These are phyloP conservation scores for Pseudomugil tenellus DNA, from an alignment of 2,797 vertebrate species.

Conservation along the genomic window DNA sequence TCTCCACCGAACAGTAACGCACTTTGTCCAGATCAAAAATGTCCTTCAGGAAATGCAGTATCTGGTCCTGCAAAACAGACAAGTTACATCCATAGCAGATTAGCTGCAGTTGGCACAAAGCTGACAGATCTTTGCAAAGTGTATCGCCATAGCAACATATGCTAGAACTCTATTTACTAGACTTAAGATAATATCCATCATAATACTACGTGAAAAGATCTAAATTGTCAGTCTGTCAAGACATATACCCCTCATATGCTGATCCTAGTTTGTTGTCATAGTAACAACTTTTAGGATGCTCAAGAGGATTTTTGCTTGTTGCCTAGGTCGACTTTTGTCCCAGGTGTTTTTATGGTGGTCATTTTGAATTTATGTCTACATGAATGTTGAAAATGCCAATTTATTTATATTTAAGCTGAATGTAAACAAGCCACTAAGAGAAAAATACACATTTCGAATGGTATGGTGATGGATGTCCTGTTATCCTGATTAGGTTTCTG, in stretches of 20 bases:
- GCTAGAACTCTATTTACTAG: too few species aligned
- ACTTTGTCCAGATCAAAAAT: slow-evolving; percentile 98
- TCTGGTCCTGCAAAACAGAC: slow-evolving; percentile 86
- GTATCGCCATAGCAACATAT: too few species aligned
- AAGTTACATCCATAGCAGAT: not conserved
- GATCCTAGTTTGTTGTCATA: not conserved
- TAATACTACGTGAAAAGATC: not conserved
- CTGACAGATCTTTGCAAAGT: not conserved
- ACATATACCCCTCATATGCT: too few species aligned
- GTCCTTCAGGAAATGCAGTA: slow-evolving; percentile 94
- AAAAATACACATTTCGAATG: not conserved
- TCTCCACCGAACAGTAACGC: slow-evolving; percentile 88
- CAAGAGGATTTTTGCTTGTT: too few species aligned
- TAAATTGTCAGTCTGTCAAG: not conserved
- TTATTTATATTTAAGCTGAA: not conserved
- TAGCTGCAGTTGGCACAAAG: not conserved
- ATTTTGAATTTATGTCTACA: too few species aligned
- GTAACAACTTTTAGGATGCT: too few species aligned
- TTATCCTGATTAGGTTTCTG: slow-evolving; percentile 14
- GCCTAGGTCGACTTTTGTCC: too few species aligned
- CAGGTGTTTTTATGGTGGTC: too few species aligned
- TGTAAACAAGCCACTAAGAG: not conserved
- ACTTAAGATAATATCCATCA: not conserved
- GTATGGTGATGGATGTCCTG: accelerated
- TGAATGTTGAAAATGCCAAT: too few species aligned